A percentile compares a stretch with the other conserved stretches of the same genome.
phyloP scores from a whole-genome alignment of 2,888 invertebrate species.

The Theretra japonica region DNA sequence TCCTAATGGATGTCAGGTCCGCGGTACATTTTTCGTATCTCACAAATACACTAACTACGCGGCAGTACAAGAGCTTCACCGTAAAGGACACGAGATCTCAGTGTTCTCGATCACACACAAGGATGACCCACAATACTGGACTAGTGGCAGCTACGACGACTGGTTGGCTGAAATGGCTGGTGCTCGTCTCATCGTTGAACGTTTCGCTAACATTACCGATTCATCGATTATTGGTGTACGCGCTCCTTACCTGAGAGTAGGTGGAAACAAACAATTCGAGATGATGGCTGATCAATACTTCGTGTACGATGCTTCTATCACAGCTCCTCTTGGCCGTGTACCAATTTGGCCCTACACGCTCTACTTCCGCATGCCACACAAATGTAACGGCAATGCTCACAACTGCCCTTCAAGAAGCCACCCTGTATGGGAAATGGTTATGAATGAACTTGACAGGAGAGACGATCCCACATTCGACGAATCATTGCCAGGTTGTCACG shows the following conservation, averaged over 20 bases:
- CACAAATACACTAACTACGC: constrained; percentile 97
- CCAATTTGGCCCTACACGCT: constrained; percentile 99
- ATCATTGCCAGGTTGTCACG: constrained; percentile 96
- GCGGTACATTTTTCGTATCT: constrained; percentile 95
- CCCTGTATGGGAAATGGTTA: constrained; percentile 98
- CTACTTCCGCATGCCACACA: constrained; percentile 98
- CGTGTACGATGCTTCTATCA: constrained; percentile 97
- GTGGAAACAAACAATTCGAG: constrained; percentile 97
- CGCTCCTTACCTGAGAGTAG: constrained; percentile 95
- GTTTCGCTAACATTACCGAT: constrained; percentile 96
- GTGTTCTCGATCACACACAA: constrained; percentile 97
- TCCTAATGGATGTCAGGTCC: constrained; percentile 95
- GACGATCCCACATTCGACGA: constrained; percentile 97
- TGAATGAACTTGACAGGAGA: constrained; percentile 97
- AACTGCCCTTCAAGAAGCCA: constrained; percentile 96
- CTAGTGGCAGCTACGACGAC: constrained; percentile 93
- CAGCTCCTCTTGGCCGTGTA: constrained; percentile 93
- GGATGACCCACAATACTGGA: constrained; percentile 96
- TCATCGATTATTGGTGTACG: constrained; percentile 95
- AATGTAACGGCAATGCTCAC: constrained; percentile 96
- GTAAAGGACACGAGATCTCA: constrained; percentile 95
- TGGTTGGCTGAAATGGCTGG: constrained; percentile 98
- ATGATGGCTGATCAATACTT: constrained; percentile 99
- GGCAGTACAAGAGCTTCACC: constrained; percentile 94
- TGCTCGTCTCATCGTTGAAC: constrained; percentile 92